Percentiles rank a stretch among this genome's conserved stretches.
These are phyloP conservation scores for Phaethon lepturus DNA, from an alignment of 2,113 vertebrate species.

Conservation along the genomic window DNA sequence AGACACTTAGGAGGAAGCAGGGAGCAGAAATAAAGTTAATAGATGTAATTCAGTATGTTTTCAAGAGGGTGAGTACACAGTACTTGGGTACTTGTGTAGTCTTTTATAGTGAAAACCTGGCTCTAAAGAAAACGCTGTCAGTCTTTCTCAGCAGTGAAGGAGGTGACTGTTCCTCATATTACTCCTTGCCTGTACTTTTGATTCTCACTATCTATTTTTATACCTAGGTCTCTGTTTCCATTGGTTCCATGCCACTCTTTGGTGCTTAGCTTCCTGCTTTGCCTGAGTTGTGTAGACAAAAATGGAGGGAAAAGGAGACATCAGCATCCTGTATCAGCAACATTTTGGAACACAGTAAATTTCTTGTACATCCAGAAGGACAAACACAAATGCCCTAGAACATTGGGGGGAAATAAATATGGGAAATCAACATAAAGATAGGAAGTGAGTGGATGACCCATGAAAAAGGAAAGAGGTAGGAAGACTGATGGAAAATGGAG, in stretches of 20 bases:
- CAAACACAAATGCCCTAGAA: neutral
- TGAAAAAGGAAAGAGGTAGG: neutral
- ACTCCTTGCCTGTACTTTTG: slow-evolving; percentile 34
- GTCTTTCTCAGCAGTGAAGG: neutral
- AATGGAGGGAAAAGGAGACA: neutral
- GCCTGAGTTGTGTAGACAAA: neutral
- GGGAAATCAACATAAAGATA: neutral
- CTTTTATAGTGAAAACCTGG: neutral
- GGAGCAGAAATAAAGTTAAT: neutral
- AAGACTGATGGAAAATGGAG: neutral
- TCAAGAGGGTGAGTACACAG: neutral
- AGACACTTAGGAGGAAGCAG: neutral
- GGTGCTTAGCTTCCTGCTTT: slow-evolving; percentile 21
- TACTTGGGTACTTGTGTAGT: neutral
- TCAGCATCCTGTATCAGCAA: neutral
- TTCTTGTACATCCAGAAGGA: neutral
- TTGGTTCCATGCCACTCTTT: neutral
- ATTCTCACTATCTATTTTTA: slow-evolving; percentile 22
- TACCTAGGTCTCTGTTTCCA: neutral
- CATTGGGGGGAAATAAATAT: accelerated
- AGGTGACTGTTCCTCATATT: slow-evolving; percentile 50
- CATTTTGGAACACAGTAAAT: neutral
- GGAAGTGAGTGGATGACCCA: neutral
- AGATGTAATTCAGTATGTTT: neutral
- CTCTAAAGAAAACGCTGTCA: neutral